phyloP scores from a whole-genome alignment of 2,797 vertebrate genomes.

The Antrozous pallidus region DNA sequence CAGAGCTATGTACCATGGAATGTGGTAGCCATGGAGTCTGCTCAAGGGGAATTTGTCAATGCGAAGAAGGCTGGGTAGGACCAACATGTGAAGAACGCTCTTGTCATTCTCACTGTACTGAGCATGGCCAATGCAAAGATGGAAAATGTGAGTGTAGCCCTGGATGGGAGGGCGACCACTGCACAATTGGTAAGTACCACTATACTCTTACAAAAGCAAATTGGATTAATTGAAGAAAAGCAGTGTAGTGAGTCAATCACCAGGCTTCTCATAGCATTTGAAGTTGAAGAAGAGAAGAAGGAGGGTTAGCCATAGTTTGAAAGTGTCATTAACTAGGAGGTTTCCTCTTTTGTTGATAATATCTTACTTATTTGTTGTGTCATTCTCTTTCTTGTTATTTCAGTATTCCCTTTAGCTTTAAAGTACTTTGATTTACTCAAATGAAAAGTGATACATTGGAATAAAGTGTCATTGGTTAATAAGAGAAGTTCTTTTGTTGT shows the following conservation, averaged over 20 bases:
- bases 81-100: slow-evolving; percentile 91
- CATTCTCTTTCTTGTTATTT: slow-evolving; percentile 38
- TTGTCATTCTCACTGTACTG: slow-evolving; percentile 92
- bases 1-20: slow-evolving; percentile 94
- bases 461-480: slow-evolving; percentile 66
- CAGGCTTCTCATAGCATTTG: background rate
- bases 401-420: slow-evolving; percentile 30
- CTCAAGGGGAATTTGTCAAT: slow-evolving; percentile 92
- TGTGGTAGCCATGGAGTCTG: slow-evolving; percentile 94
- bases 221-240: background rate
- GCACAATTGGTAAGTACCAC: slow-evolving; percentile 91
- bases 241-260: background rate
- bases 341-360: slow-evolving; percentile 17
- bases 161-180: slow-evolving; percentile 97
- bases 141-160: slow-evolving; percentile 95
- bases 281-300: background rate
- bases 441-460: slow-evolving; percentile 54
- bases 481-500: slow-evolving; percentile 59
- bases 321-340: background rate
- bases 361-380: slow-evolving; percentile 24
- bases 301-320: background rate
- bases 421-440: slow-evolving; percentile 55
- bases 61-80: slow-evolving; percentile 94
- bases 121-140: slow-evolving; percentile 94
- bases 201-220: background rate